A percentile compares a stretch with the other conserved stretches of the same genome.
Conservation (phyloP, 2,113 vertebrate genomes). For the Sphyrna mokarran region DNA sequence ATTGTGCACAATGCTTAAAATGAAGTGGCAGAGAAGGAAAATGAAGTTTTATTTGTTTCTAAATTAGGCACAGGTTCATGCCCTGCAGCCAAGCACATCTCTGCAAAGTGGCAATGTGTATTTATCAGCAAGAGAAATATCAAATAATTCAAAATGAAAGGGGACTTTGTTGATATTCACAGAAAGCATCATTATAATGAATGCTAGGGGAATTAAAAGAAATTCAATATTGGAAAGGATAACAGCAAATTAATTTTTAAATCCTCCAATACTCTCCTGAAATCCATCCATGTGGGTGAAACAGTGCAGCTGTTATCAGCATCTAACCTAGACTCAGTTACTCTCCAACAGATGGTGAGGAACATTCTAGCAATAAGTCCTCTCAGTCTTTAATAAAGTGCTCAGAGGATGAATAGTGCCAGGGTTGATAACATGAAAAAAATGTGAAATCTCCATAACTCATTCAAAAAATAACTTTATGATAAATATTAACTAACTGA, state of each 20-base stretch:
- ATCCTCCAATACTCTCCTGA: slow-evolving; percentile 21
- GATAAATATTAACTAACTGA: neutral
- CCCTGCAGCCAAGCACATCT: neutral
- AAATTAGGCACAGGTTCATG: neutral
- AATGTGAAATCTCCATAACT: neutral
- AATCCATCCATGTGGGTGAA: slow-evolving; percentile 17
- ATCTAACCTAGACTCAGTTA: slow-evolving; percentile 5
- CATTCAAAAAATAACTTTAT: neutral
- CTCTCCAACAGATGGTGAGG: slow-evolving; percentile 19
- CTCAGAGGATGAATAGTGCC: neutral
- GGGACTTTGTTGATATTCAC: neutral
- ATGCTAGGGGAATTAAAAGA: neutral
- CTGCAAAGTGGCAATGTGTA: neutral
- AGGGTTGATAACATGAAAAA: neutral
- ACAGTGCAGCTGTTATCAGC: slow-evolving; percentile 1
- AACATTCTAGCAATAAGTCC: neutral
- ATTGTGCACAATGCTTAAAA: neutral
- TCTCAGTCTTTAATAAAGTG: slow-evolving; percentile 34
- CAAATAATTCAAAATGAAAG: neutral
- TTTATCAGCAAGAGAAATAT: neutral
- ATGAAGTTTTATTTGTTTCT: neutral
- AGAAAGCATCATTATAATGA: slow-evolving; percentile 10
- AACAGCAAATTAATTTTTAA: slow-evolving; percentile 31
- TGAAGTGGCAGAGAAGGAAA: slow-evolving; percentile 10
- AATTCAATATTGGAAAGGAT: slow-evolving; percentile 29